Percentiles rank a stretch among this genome's conserved stretches.
These are phyloP conservation scores for Phortica okadai DNA, from an alignment of 2,888 invertebrate genomes.

Conservation along the genomic window DNA sequence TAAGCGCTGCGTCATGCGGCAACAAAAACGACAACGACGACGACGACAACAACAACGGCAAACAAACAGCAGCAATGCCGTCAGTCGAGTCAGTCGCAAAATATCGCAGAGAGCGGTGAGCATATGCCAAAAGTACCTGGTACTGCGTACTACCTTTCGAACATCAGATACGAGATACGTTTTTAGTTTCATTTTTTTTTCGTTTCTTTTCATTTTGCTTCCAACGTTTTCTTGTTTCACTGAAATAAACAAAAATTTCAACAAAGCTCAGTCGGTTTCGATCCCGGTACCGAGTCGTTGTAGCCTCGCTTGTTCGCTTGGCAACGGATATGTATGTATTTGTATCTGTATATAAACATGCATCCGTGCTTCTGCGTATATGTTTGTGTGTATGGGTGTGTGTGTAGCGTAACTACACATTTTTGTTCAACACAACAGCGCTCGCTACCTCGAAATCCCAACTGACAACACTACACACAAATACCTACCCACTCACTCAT, in stretches of 20 bases:
- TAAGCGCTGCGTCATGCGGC: conserved; percentile 47
- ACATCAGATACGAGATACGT: conserved; percentile 34
- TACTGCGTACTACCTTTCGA: conserved; percentile 45
- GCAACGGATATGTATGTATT: conserved; percentile 14
- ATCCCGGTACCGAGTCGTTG: conserved; percentile 26
- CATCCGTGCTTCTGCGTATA: neutral
- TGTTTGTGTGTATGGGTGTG: conserved; percentile 3
- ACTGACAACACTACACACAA: conserved; percentile 62
- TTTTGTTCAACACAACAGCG: conserved; percentile 29
- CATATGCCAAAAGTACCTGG: conserved; percentile 66
- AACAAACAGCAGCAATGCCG: conserved; percentile 25
- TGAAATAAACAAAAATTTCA: conserved; percentile 71
- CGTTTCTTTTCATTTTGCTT: conserved; percentile 3
- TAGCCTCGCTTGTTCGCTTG: conserved; percentile 19
- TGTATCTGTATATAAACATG: neutral
- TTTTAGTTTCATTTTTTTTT: neutral
- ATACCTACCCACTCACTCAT: conserved; percentile 29
- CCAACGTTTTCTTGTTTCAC: conserved; percentile 51
- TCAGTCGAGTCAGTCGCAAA: conserved; percentile 57
- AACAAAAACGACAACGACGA: conserved; percentile 25
- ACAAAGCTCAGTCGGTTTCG: conserved; percentile 53
- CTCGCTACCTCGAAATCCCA: conserved; percentile 70
- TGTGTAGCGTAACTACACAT: conserved; percentile 21
- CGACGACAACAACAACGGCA: conserved; percentile 45
- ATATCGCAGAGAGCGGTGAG: conserved; percentile 64